phyloP scores from a whole-genome alignment of 2,113 vertebrate genomes.

The Pan troglodytes region NHGRI_mPanTro3-v2.1_pri NC_072411.2:99814001-99814500 shows the following conservation, averaged over 20 bases:
- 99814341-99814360: constrained; percentile 56
- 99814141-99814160: neutral
- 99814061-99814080: neutral
- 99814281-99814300: neutral
- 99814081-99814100: neutral
- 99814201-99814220: neutral
- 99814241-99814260: constrained; percentile 29
- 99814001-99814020: constrained; percentile 45
- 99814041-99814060: neutral
- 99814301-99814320: neutral
- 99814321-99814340: neutral
- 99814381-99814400: constrained; percentile 4
- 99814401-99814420: constrained; percentile 42
- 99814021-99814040: neutral
- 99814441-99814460: neutral
- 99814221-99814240: neutral
- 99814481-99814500: constrained; percentile 30
- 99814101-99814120: constrained; percentile 27
- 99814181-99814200: constrained; percentile 29
- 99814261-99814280: constrained; percentile 38
- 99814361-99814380: constrained; percentile 24
- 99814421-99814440: neutral
- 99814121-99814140: neutral
- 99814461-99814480: neutral
- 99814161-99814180: constrained; percentile 2